phyloP scores from a whole-genome alignment of 2,113 vertebrate species.

The Carlito syrichta region DNA sequence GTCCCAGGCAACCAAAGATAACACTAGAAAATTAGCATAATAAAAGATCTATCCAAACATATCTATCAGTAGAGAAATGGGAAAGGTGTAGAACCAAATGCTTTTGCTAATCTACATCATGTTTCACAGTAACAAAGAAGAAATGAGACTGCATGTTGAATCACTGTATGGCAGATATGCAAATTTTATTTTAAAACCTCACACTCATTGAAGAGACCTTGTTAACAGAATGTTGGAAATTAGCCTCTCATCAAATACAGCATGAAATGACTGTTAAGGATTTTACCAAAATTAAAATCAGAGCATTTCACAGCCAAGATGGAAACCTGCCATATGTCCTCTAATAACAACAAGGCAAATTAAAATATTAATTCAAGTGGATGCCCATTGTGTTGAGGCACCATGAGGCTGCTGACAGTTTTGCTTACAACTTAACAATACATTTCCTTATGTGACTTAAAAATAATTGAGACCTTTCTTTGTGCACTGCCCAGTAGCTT shows the following conservation, averaged over 20 bases:
- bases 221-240: neutral
- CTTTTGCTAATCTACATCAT: slow-evolving; percentile 35
- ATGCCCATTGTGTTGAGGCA: neutral
- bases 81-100: slow-evolving; percentile 37
- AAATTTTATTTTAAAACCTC: slow-evolving; percentile 36
- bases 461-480: slow-evolving; percentile 49
- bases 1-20: slow-evolving; percentile 40
- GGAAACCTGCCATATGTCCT: slow-evolving; percentile 19
- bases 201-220: neutral
- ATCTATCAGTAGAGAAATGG: neutral
- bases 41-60: slow-evolving; percentile 40
- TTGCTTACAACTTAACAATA: slow-evolving; percentile 39
- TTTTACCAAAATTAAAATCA: slow-evolving; percentile 59
- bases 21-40: slow-evolving; percentile 29
- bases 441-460: slow-evolving; percentile 20
- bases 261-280: neutral
- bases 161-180: neutral
- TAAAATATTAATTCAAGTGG: slow-evolving; percentile 34
- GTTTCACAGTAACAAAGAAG: slow-evolving; percentile 58
- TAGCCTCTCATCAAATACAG: slow-evolving; percentile 30
- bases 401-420: neutral
- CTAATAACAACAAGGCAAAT: slow-evolving; percentile 28
- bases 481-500: slow-evolving; percentile 1
- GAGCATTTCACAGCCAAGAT: slow-evolving; percentile 13
- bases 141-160: slow-evolving; percentile 21